phyloP scores from a whole-genome alignment of 2,113 vertebrate species.

The Coreoperca whiteheadi region DNA sequence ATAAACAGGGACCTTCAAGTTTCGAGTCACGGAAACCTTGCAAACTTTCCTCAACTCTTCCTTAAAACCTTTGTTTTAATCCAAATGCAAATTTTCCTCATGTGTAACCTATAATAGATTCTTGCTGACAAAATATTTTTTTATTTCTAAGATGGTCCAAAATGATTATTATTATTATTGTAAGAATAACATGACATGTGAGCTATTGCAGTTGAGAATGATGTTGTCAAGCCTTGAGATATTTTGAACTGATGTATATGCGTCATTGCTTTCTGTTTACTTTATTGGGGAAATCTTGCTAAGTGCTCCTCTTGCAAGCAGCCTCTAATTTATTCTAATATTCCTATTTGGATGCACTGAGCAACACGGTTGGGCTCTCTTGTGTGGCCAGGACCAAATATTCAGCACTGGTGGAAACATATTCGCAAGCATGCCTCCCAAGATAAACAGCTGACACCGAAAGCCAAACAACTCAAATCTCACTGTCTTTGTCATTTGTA shows the following conservation, averaged over 20 bases:
- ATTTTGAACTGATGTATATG: background rate
- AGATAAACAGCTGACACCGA: constrained; percentile 61
- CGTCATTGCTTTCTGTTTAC: background rate
- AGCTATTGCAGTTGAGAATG: background rate
- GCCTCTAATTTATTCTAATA: background rate
- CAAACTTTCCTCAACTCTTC: constrained; percentile 18
- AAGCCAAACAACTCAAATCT: constrained; percentile 44
- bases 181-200: background rate
- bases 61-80: constrained; percentile 12
- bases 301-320: background rate
- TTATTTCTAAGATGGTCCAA: background rate
- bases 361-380: background rate
- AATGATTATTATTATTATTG: background rate
- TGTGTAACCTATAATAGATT: no score
- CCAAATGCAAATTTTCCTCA: constrained; percentile 1
- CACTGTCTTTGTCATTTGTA: constrained; percentile 22
- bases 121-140: background rate
- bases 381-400: constrained; percentile 20
- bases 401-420: constrained; percentile 37
- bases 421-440: constrained; percentile 32
- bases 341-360: background rate
- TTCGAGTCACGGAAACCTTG: constrained; percentile 5
- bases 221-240: background rate
- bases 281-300: constrained; percentile 1
- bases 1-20: constrained; percentile 55